Base-by-base conservation (phyloP, 2,113 vertebrate genomes). In the Cheirogaleus medius region DNA sequence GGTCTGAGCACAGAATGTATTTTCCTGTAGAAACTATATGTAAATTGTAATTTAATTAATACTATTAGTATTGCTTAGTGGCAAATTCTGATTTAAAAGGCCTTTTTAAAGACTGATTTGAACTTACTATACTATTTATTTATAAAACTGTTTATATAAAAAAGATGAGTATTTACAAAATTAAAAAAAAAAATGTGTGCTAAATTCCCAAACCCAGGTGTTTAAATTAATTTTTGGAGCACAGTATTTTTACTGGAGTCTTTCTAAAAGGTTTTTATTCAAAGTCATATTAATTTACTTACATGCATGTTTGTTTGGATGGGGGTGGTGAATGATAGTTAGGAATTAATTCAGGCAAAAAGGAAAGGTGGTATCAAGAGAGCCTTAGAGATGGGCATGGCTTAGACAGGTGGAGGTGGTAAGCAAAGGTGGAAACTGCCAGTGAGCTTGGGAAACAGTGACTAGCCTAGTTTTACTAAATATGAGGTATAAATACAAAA, bases 31-130 rank as follows among this genome's bases (percentile, higher is more conserved):
- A 60, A 95, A 80, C 39, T 86, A 54, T n/a, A 2, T 14, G 76
- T 39, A 52, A 27, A 52, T 7, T 68, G 0, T 83, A 82, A 86
- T 82, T 93, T n/a, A 85, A 52, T 82, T 54, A 77, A 87, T 73
- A 83, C 21, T n/a, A 27, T 34, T 74, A 81, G 39, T 54, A 76
- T 37, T 82, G 17, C 37, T 84, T 69, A 71, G 25, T 44, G 52
- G 58, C 25, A 87, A 77, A 77, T 88, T 94, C 83, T 89, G 64
- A 87, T 73, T 89, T 47, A 66, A 85, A 77, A 78, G n/a, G 7
- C 4, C 34, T 34, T 92, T 85, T 89, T 80, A 17, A 60, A 69
- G 21, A 71, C 27, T 85, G 18, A 3, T 64, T 77, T 60, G 64
- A 92, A 47, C 13, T 58, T 68, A n/a, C 17, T 77, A 42, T 14